Conservation (phyloP, 1,140 invertebrate genomes). For the Cydia splendana region DNA sequence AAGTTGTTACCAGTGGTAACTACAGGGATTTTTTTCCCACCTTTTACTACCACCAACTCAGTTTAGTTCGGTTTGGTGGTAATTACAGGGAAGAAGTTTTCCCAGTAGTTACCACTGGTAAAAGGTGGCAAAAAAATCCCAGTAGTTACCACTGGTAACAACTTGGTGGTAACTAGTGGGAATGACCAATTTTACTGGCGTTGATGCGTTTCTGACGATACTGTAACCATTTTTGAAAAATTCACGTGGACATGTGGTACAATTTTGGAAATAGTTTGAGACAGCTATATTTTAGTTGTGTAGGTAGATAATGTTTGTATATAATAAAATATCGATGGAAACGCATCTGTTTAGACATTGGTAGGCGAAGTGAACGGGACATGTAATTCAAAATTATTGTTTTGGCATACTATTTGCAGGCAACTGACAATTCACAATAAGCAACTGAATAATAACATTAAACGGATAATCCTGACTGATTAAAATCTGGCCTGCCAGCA, state of each 20-base stretch:
- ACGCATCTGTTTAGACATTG: background rate
- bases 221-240: background rate
- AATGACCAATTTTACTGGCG: background rate
- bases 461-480: background rate
- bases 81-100: too few relatives aligned
- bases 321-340: background rate
- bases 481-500: conserved; percentile 1
- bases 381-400: background rate
- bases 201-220: background rate
- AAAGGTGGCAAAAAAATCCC: too few relatives aligned
- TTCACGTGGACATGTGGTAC: background rate
- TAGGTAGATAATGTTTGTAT: too few relatives aligned
- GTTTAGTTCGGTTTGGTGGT: too few relatives aligned
- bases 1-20: too few relatives aligned
- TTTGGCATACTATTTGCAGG: background rate
- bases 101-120: too few relatives aligned
- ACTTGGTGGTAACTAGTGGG: too few relatives aligned
- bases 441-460: background rate
- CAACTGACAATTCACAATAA: background rate
- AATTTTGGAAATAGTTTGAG: too few relatives aligned
- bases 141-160: too few relatives aligned
- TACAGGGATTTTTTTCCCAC: too few relatives aligned
- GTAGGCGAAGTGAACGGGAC: background rate
- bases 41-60: too few relatives aligned
- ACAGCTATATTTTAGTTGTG: too few relatives aligned